Conservation (phyloP, 1,140 invertebrate genomes). For the Bombus pyrosoma region DNA sequence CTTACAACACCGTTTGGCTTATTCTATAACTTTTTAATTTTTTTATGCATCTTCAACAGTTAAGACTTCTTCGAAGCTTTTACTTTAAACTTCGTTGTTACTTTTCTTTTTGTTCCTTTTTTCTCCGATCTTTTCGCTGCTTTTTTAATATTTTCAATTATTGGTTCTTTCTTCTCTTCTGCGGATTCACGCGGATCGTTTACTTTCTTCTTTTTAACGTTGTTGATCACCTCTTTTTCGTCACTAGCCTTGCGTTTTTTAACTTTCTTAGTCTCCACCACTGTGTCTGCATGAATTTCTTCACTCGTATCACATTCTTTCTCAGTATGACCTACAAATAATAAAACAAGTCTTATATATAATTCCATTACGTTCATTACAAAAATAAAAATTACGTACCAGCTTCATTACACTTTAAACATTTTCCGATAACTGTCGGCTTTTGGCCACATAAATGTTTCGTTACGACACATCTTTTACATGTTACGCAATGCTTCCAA, state of each 20-base stretch:
- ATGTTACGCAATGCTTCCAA: conserved; percentile 90
- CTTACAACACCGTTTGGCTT: not conserved
- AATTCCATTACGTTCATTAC: conserved; percentile 10
- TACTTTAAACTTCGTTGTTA: not conserved
- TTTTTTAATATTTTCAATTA: conserved; percentile 5
- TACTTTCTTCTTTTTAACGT: conserved; percentile 43
- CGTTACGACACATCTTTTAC: conserved; percentile 86
- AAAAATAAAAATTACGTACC: conserved; percentile 57
- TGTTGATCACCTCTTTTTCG: not conserved
- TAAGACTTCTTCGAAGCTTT: not conserved
- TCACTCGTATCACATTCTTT: conserved; percentile 54
- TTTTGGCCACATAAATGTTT: conserved; percentile 85
- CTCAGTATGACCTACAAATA: conserved; percentile 68
- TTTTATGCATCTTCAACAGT: not conserved
- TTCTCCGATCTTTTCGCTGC: conserved; percentile 8
- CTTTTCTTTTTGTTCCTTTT: not conserved
- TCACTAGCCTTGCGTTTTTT: conserved; percentile 37
- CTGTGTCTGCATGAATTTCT: not conserved
- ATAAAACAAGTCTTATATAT: conserved; percentile 14
- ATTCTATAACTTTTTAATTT: not conserved
- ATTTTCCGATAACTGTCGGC: conserved; percentile 71
- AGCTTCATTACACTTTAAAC: conserved; percentile 71
- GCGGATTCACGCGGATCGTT: not conserved
- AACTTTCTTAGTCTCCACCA: conserved; percentile 8
- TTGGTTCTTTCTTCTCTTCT: not conserved